Evolutionary conservation across 2,888 invertebrate genomes (phyloP).

Genomic region (Microctonus hyperodae): DNA sequence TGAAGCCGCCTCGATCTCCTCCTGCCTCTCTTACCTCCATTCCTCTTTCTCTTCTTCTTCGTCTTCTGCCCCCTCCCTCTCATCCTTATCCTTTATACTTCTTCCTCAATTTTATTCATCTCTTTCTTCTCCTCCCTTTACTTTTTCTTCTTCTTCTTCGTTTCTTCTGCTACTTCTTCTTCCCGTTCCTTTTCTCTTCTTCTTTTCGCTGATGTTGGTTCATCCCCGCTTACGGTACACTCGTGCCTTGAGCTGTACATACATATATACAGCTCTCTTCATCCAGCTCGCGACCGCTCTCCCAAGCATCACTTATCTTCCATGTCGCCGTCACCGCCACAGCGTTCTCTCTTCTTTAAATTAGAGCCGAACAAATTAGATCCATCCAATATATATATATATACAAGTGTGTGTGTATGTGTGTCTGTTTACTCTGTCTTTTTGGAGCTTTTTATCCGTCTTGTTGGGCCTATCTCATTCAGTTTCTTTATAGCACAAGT

Average conservation of each 20-base stretch:
- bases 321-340: constrained; percentile 43
- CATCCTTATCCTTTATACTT: too few relatives aligned
- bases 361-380: constrained; percentile 44
- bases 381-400: constrained; percentile 41
- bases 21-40: constrained; percentile 38
- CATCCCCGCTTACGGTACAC: neutral
- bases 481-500: neutral
- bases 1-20: constrained; percentile 52
- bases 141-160: neutral
- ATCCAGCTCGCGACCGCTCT: constrained; percentile 28
- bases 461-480: constrained; percentile 17
- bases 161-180: constrained; percentile 10
- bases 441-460: constrained; percentile 2
- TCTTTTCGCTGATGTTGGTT: neutral
- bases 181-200: constrained; percentile 23
- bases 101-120: constrained; percentile 32
- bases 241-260: constrained; percentile 37
- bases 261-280: constrained; percentile 28
- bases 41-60: constrained; percentile 18
- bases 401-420: too few relatives aligned
- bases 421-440: constrained; percentile 17
- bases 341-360: constrained; percentile 40
- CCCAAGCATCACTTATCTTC: constrained; percentile 44
- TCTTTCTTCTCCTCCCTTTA: constrained; percentile 2
- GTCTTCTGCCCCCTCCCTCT: too few relatives aligned